These are phyloP conservation scores for Serranus cabrilla DNA, from an alignment of 2,797 vertebrate species.

Conservation along the genomic window DNA sequence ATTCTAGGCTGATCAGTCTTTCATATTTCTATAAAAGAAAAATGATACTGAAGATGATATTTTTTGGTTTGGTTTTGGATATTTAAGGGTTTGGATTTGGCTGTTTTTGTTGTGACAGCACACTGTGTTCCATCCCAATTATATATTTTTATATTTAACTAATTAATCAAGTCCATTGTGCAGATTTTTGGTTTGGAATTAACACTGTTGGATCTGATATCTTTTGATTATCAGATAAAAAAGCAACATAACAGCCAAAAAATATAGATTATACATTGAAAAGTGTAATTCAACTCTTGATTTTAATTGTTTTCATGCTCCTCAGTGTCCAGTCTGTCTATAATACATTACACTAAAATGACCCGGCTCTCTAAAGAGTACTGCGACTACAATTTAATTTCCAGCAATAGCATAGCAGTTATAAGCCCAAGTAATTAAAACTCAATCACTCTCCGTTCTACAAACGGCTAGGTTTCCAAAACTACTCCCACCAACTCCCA, in stretches of 20 bases:
- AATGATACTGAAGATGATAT: neutral
- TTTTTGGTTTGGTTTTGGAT: neutral
- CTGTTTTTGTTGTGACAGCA: neutral
- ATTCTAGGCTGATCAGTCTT: neutral
- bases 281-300: neutral
- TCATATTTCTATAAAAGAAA: constrained; percentile 6
- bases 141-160: neutral
- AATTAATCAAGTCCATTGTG: neutral
- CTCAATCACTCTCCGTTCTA: constrained; percentile 2
- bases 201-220: too few species aligned
- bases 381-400: neutral
- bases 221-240: too few species aligned
- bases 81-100: neutral
- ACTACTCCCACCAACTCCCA: constrained; percentile 1
- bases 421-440: constrained; percentile 12
- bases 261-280: neutral
- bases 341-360: neutral
- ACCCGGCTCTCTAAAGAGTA: neutral
- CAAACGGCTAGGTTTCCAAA: neutral
- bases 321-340: too few species aligned
- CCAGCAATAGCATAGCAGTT: neutral
- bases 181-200: neutral
- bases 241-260: too few species aligned
- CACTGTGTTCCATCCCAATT: too few species aligned
- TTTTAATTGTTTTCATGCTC: constrained; percentile 4